Percentiles rank a stretch among this genome's conserved stretches.
These are phyloP conservation scores for Hymenopus coronatus DNA, from an alignment of 2,888 invertebrate species.

Conservation along the genomic window DNA sequence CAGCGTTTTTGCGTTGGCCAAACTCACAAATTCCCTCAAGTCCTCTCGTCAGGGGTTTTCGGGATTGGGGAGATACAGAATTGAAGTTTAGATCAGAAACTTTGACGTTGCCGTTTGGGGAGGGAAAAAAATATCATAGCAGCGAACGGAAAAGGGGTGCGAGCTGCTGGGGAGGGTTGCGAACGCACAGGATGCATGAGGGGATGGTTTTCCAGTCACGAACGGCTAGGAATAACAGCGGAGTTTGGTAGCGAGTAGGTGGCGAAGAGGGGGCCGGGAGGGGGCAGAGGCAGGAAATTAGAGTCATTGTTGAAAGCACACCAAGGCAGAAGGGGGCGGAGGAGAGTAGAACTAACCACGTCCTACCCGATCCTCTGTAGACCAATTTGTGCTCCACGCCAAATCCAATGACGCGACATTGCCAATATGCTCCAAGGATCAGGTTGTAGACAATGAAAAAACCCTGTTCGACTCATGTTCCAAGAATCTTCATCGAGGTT, in stretches of 20 bases:
- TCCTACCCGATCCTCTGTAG: neutral
- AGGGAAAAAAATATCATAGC: neutral
- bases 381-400: neutral
- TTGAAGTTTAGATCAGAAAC: constrained; percentile 1
- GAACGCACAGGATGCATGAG: neutral
- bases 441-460: neutral
- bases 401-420: neutral
- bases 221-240: constrained; percentile 1
- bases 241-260: neutral
- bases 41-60: neutral
- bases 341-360: neutral
- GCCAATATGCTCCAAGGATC: neutral
- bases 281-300: constrained; percentile 12
- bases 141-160: neutral
- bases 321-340: neutral
- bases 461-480: neutral
- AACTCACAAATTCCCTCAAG: neutral
- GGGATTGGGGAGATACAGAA: neutral
- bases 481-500: neutral
- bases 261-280: neutral
- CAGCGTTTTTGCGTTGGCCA: neutral
- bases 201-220: constrained; percentile 7
- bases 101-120: neutral
- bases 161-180: neutral
- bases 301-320: constrained; percentile 10